phyloP scores from a whole-genome alignment of 1,140 invertebrate species.

The Neomicropteryx cornuta region DNA sequence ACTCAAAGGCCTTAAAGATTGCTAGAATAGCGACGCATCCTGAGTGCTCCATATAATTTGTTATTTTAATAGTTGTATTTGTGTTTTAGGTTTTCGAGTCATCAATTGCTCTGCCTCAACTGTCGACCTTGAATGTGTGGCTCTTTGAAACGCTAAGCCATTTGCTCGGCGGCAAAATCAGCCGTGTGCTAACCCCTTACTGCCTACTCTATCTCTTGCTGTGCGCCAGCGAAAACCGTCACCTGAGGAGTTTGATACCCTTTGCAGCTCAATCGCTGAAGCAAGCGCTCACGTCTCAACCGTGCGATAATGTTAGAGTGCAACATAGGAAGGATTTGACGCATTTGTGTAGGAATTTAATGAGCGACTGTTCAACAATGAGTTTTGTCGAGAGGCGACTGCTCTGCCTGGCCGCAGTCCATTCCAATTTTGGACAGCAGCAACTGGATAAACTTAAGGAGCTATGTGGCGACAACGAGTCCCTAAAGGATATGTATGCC shows the following conservation, averaged over 20 bases:
- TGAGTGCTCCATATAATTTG: too few species aligned
- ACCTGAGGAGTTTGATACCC: constrained; percentile 20
- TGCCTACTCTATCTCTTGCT: constrained; percentile 26
- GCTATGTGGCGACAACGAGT: constrained; percentile 24
- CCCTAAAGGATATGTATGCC: constrained; percentile 23
- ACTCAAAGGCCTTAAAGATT: constrained; percentile 5
- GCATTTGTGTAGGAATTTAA: constrained; percentile 14
- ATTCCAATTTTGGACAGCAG: constrained; percentile 27
- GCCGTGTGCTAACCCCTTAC: constrained; percentile 22
- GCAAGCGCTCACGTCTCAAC: constrained; percentile 18
- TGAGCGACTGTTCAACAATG: constrained; percentile 15
- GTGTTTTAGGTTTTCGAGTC: constrained; percentile 34
- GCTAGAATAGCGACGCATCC: too few species aligned
- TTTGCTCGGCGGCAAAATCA: constrained; percentile 27
- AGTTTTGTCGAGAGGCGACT: constrained; percentile 29
- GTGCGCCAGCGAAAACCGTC: constrained; percentile 27
- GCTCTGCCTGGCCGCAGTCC: constrained; percentile 28
- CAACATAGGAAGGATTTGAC: constrained; percentile 20
- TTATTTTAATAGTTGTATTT: constrained; percentile 1
- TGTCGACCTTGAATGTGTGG: constrained; percentile 35
- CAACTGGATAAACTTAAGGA: constrained; percentile 31
- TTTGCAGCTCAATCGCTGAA: constrained; percentile 23
- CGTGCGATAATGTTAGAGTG: constrained; percentile 6
- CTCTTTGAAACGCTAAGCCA: constrained; percentile 36
- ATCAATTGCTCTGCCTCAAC: constrained; percentile 28